Evolutionary conservation across 2,113 vertebrate species (phyloP).

Genomic region (Symphodus melops): DNA sequence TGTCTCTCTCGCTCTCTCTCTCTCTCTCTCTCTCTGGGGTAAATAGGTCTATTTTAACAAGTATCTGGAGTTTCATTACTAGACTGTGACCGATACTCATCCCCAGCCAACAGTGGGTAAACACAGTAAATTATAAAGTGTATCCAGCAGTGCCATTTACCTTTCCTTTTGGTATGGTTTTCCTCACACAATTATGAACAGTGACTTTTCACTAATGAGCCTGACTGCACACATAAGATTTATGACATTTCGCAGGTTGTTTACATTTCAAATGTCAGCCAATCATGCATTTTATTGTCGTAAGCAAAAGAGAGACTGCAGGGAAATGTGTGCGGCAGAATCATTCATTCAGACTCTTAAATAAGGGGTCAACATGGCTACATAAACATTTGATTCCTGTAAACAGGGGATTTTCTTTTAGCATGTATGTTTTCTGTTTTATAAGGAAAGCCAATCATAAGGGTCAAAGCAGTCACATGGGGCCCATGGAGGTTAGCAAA

Average conservation of each 20-base stretch:
- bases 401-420: too few relatives aligned
- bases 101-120: not conserved
- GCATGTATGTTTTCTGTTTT: too few relatives aligned
- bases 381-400: too few relatives aligned
- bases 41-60: not conserved
- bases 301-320: not conserved
- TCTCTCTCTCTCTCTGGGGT: not conserved
- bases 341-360: not conserved
- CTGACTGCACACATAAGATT: conserved; percentile 11
- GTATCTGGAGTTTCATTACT: too few relatives aligned
- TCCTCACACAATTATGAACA: not conserved
- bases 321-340: not conserved
- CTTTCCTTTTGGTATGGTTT: not conserved
- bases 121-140: conserved; percentile 6
- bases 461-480: too few relatives aligned
- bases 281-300: conserved; percentile 6
- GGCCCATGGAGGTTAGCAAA: too few relatives aligned
- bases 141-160: conserved; percentile 7
- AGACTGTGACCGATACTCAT: too few relatives aligned
- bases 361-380: not conserved
- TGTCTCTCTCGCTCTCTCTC: not conserved
- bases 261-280: conserved; percentile 41
- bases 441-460: too few relatives aligned
- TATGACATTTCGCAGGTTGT: conserved; percentile 28
- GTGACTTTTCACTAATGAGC: conserved; percentile 11